Conservation (phyloP, 2,888 invertebrate genomes). For the Sarcophaga subvicina region DNA sequence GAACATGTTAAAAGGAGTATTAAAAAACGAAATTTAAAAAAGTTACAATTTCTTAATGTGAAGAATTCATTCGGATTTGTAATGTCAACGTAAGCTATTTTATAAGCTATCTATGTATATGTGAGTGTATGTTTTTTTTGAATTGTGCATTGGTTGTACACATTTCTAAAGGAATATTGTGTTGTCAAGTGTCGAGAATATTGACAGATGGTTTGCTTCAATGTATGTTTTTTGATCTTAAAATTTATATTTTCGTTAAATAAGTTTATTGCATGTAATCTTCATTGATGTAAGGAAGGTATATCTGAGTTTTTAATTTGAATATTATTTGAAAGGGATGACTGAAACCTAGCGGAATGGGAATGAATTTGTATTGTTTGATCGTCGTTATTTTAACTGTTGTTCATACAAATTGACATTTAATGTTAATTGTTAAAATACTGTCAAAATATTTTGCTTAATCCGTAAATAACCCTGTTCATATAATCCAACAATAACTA, state of each 20-base stretch:
- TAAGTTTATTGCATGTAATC: slow-evolving; percentile 76
- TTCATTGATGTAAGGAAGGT: slow-evolving; percentile 71
- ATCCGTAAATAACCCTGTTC: slow-evolving; percentile 57
- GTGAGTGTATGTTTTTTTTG: slow-evolving; percentile 22
- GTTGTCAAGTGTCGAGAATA: slow-evolving; percentile 75
- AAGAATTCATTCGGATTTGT: slow-evolving; percentile 67
- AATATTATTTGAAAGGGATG: slow-evolving; percentile 70
- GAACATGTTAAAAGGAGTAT: slow-evolving; percentile 58
- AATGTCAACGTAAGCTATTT: slow-evolving; percentile 36
- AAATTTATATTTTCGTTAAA: slow-evolving; percentile 73
- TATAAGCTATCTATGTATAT: slow-evolving; percentile 65
- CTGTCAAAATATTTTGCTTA: slow-evolving; percentile 79
- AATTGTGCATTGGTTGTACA: slow-evolving; percentile 59
- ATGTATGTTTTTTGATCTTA: slow-evolving; percentile 78
- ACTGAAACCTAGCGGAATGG: slow-evolving; percentile 30
- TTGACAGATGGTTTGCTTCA: slow-evolving; percentile 81
- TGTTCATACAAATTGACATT: slow-evolving; percentile 72
- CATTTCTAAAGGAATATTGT: slow-evolving; percentile 36
- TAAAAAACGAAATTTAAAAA: slow-evolving; percentile 61
- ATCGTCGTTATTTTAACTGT: slow-evolving; percentile 66
- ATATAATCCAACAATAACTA: not conserved
- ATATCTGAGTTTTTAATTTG: slow-evolving; percentile 73
- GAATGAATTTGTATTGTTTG: slow-evolving; percentile 37
- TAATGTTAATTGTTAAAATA: slow-evolving; percentile 71
- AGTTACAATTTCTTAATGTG: slow-evolving; percentile 62